Percentiles rank a stretch among this genome's conserved stretches.
Evolutionary conservation across 2,797 vertebrate genomes (phyloP).

Genomic region (Phalloptychus januarius): DNA sequence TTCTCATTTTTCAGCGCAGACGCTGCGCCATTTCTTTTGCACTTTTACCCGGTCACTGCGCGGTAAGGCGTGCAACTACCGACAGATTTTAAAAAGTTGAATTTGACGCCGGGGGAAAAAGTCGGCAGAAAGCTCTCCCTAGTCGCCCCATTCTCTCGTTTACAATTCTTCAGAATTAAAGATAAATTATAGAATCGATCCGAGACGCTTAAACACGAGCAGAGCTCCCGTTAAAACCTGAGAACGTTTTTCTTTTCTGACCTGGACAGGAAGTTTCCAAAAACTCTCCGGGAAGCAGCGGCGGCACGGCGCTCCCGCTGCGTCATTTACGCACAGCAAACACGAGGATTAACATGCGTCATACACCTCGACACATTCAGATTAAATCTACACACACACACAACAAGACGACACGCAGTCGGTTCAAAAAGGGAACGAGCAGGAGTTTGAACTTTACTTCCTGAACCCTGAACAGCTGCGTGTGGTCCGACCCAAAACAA

Average conservation of each 20-base stretch:
- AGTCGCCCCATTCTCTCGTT: neutral
- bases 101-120: neutral
- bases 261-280: slow-evolving; percentile 2
- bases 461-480: neutral
- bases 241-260: neutral
- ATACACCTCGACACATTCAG: no score
- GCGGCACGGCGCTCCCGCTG: neutral
- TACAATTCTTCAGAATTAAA: neutral
- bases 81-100: neutral
- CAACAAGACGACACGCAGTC: neutral
- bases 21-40: neutral
- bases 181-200: neutral
- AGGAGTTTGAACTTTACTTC: neutral
- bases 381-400: neutral
- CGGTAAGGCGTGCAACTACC: neutral
- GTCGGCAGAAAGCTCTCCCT: neutral
- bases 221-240: neutral
- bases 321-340: neutral
- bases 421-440: no score
- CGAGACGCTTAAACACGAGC: neutral
- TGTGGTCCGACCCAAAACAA: neutral
- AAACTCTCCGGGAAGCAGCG: neutral
- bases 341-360: neutral
- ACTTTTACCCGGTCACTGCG: neutral
- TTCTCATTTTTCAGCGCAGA: neutral